A percentile compares a stretch with the other conserved stretches of the same genome.
Evolutionary conservation across 2,888 invertebrate species (phyloP).

Genomic region (Papilio demoleus): DNA sequence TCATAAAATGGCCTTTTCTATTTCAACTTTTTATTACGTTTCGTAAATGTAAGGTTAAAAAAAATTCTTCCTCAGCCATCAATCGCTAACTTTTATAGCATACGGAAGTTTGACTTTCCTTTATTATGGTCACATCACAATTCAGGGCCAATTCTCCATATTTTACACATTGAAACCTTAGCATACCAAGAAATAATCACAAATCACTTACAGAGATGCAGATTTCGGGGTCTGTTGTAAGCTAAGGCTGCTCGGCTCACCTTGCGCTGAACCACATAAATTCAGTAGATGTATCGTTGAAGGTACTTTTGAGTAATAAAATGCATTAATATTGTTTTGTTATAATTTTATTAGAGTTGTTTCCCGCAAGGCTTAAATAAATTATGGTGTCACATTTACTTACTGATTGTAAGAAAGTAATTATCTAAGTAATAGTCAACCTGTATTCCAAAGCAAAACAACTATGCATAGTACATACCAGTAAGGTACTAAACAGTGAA

Average conservation of each 20-base stretch:
- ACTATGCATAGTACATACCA: background rate
- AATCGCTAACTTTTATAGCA: background rate
- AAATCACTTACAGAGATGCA: background rate
- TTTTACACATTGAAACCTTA: background rate
- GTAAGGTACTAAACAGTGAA: background rate
- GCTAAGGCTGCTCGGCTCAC: too few species aligned
- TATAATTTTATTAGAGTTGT: constrained; percentile 62
- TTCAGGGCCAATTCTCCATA: background rate
- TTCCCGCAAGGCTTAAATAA: constrained; percentile 54
- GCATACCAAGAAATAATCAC: background rate
- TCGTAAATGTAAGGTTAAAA: background rate
- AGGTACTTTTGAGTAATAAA: too few species aligned
- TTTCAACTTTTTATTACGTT: background rate
- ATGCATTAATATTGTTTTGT: constrained; percentile 47
- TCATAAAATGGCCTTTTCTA: background rate
- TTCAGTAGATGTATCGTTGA: too few species aligned
- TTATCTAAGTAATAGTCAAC: constrained; percentile 1
- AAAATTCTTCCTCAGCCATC: background rate
- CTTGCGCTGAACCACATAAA: background rate
- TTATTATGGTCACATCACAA: background rate
- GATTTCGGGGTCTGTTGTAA: too few species aligned
- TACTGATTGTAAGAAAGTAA: constrained; percentile 62
- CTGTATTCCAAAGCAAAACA: constrained; percentile 17
- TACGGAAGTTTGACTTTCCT: background rate
- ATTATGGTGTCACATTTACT: constrained; percentile 58